Conservation (phyloP, 1,140 invertebrate genomes). For the Lamellibrachia luymesi region DNA sequence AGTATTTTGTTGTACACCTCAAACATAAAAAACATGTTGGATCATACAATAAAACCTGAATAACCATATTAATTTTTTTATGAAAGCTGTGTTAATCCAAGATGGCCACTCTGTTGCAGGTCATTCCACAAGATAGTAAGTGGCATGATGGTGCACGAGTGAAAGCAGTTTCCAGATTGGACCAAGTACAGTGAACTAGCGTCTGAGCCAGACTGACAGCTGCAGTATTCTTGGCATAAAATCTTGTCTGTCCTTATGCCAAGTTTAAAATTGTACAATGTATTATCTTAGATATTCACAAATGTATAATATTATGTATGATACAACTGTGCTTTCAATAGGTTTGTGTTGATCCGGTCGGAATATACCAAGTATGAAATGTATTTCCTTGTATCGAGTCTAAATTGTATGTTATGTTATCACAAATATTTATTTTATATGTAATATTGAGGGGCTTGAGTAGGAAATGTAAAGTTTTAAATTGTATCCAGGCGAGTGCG, state of each 20-base stretch:
- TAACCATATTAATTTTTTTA: not conserved
- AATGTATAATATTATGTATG: no score
- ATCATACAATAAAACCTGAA: not conserved
- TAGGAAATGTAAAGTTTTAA: not conserved
- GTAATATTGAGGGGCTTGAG: no score
- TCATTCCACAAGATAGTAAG: constrained; percentile 15
- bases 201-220: not conserved
- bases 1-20: not conserved
- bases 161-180: not conserved
- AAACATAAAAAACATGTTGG: not conserved
- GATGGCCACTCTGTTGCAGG: not conserved
- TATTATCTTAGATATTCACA: no score
- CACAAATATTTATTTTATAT: no score
- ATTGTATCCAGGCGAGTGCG: not conserved
- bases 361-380: no score
- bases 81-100: not conserved
- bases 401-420: no score
- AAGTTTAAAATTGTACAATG: no score
- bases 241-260: no score
- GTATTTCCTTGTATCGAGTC: no score
- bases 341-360: no score
- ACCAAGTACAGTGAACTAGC: not conserved
- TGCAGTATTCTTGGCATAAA: not conserved
- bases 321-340: no score
- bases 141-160: constrained; percentile 13